Base-by-base conservation (phyloP, 1,140 invertebrate species). In the Galleria mellonella region DNA sequence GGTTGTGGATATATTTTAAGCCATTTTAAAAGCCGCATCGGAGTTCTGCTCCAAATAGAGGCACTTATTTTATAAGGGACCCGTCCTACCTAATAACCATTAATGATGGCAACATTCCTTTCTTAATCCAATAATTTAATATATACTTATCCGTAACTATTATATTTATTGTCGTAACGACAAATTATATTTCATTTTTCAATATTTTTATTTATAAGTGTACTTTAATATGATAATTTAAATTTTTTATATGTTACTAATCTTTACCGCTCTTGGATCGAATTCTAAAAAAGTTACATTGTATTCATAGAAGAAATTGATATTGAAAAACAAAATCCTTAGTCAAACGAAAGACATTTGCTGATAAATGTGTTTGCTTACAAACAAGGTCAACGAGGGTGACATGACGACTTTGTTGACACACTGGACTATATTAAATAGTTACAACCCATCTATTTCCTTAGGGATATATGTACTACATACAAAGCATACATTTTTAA, bases 351-450 rank as follows among this genome's bases (percentile, higher is more conserved):
- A 23, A 23, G 17, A 30, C 40, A 41, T 32, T 52, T 37, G 37
- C 57, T 68, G 64, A 71, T 69, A 71, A 61, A 36, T 29, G 10
- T 69, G 55, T 74, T 69, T 62, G 52, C 43, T 36, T 29, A 41
- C 10, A 12, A 35, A 48, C 67, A 71, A 71, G 68, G 67, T 69
- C 62, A 60, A 11, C 9, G 48, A 43, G 57, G 53, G 46, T 53
- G 32, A 43, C 17, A 28, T 32, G 50, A 32, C 32, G 29, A 45
- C 42, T 32, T 42, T 59, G 48, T 58, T 55, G 57, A 58, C 47
- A 48, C 43, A 51, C 13, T 17, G 35, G 12, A 23, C 17, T 23
- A 23, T 3, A 37, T 37, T 8, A 37, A 37, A 17, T 37, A 15
- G 14, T 6, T 15, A 37, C 35, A 17, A 17, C n/a, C 14, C 14